phyloP scores from a whole-genome alignment of 1,140 invertebrate genomes.

The Temnothorax nylanderi region DNA sequence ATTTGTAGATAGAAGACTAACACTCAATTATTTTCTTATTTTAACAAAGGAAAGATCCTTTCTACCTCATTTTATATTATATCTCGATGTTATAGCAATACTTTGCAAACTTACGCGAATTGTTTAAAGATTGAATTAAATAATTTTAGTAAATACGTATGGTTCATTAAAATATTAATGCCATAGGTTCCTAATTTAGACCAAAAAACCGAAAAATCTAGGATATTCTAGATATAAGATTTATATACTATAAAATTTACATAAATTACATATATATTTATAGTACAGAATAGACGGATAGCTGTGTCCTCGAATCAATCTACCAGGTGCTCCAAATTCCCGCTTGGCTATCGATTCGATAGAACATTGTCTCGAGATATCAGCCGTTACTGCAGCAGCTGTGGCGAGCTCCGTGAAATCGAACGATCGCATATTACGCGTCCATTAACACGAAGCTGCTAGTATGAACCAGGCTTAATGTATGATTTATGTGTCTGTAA shows the following conservation, averaged over 20 bases:
- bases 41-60: background rate
- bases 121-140: background rate
- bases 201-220: background rate
- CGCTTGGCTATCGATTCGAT: slow-evolving; percentile 51
- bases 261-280: slow-evolving; percentile 3
- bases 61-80: background rate
- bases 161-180: background rate
- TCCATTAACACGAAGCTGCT: slow-evolving; percentile 67
- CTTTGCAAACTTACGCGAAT: background rate
- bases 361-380: slow-evolving; percentile 66
- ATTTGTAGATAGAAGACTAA: background rate
- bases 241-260: background rate
- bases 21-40: background rate
- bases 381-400: slow-evolving; percentile 62
- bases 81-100: background rate
- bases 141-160: background rate
- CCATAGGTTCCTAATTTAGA: background rate
- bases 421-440: slow-evolving; percentile 68
- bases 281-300: background rate
- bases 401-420: slow-evolving; percentile 63
- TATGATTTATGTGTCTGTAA: slow-evolving; percentile 74
- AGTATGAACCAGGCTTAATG: slow-evolving; percentile 70
- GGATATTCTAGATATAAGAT: background rate
- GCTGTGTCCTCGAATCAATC: slow-evolving; percentile 13
- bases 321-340: slow-evolving; percentile 32